Evolutionary conservation across 2,888 invertebrate species (phyloP), one percentile per base, ranked within the genome.

Genomic region (Himalopsyche anomala): DNA sequence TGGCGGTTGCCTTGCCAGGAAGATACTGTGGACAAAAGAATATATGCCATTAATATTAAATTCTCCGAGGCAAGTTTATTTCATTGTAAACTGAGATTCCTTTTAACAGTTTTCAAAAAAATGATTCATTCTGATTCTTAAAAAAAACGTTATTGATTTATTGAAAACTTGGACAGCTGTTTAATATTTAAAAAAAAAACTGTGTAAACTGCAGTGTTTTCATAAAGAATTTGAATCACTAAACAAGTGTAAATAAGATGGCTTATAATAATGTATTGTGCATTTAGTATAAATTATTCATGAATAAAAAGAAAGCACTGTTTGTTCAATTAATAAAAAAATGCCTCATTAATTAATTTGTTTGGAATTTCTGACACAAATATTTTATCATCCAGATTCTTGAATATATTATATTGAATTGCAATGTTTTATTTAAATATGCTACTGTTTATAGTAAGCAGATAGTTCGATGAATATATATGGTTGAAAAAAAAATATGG

Each of bases 1-100:
- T 94, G n/a, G 94, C 94, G 89, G 92, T 92, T n/a, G 93, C 93
- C 89, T 95, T 94, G 74, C 94, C 94, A 79, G 95, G 95, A 74
- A 95, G 92, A 90, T 95, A 95, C 92, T 95, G 92, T 42, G 90
- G 88, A 88, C 86, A 90, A 84, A 84, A 81, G 56, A 82, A 36
- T 17, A 56, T 4, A 36, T 51, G 51, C 51, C 9, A 19, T 45
- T 15, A 81, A 51, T 45, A 80, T 5, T 8, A 8, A n/a, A 74
- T 74, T 4, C 5, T n/a, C 11, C 45, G 8, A 11, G 11, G 6
- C 5, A 9, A 11, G 45, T 11, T 45, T 45, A 11, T 9, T 45
- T 45, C 6, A 8, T 45, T 45, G 8, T 2, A 45, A 45, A 11
- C 8, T 45, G 45, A 45, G 0, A 11, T 42, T 42, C 42, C 42